phyloP scores from a whole-genome alignment of 2,113 vertebrate species.

The Calyptomena viridis region DNA sequence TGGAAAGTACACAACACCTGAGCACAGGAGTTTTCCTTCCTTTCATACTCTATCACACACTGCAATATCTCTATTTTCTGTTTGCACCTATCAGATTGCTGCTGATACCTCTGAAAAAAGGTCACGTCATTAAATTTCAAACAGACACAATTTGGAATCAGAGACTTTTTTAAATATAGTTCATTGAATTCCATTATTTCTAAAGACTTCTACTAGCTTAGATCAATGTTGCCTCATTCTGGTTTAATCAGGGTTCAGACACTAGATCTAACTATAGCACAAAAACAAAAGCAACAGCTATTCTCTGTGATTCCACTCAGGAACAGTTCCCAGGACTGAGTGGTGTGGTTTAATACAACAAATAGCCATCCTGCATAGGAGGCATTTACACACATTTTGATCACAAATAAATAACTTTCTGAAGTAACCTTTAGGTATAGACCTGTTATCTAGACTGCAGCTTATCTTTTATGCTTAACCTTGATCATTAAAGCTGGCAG shows the following conservation, averaged over 20 bases:
- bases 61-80: neutral
- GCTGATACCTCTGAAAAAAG: neutral
- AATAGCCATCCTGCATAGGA: neutral
- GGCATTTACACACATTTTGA: neutral
- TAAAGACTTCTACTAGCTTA: neutral
- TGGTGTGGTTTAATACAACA: neutral
- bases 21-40: neutral
- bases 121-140: neutral
- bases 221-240: neutral
- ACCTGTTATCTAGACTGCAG: neutral
- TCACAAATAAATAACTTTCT: neutral
- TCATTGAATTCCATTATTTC: neutral
- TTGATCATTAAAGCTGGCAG: neutral
- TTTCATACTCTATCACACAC: neutral
- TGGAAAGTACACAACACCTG: accelerated
- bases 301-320: neutral
- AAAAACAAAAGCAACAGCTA: neutral
- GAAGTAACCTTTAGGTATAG: neutral
- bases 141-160: neutral
- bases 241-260: neutral
- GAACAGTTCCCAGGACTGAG: neutral
- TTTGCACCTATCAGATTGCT: neutral
- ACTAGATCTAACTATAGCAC: neutral
- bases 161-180: neutral
- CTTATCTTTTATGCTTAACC: neutral